Evolutionary conservation across 2,797 vertebrate genomes (phyloP), one percentile per base, ranked within the genome.

Genomic region (Pseudomugil tenellus): DNA sequence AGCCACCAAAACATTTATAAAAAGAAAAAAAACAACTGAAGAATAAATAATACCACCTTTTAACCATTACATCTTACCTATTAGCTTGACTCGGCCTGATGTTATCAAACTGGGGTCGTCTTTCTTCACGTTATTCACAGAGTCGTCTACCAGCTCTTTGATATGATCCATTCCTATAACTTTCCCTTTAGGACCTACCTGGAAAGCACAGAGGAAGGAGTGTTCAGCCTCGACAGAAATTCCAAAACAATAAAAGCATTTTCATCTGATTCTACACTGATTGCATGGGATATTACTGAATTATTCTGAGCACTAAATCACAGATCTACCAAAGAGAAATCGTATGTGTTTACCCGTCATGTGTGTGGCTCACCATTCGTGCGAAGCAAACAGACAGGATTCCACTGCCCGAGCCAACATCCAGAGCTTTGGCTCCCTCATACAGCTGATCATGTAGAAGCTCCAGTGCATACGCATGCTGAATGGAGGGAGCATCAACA

Each of bases 91-190:
- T 91, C 96, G 94, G 85, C 97, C 96, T 35, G 97, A 98, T 79
- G 96, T 93, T 89, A 99, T 91, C 91, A 99, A 96, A 85, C 92
- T 89, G 57, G 96, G 94, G 80, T 99, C 98, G 0, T 99, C 97
- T 92, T 99, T 99, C 94, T 94, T 97, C 85, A 99, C 96, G 54
- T 99, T 99, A 90, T 88, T 97, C 93, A 97, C 80, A 43, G 98
- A 97, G 74, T 98, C 97, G 29, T 99, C 98, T 90, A 99, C 97
- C 90, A 99, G 93, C 87, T 99, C 98, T 91, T 99, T 96, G 92
- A 99, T 99, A 92, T 99, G 98, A 91, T 99, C 98, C 71, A 99
- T 99, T 91, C 98, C 98, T 92, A 99, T 94, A 86, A 99, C 98
- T 93, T 94, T 96, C 87, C 98, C 98, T 93, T 91, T 96, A 77